Evolutionary conservation across 2,113 vertebrate genomes (phyloP).

Genomic region (Eudyptes chrysolophus): DNA sequence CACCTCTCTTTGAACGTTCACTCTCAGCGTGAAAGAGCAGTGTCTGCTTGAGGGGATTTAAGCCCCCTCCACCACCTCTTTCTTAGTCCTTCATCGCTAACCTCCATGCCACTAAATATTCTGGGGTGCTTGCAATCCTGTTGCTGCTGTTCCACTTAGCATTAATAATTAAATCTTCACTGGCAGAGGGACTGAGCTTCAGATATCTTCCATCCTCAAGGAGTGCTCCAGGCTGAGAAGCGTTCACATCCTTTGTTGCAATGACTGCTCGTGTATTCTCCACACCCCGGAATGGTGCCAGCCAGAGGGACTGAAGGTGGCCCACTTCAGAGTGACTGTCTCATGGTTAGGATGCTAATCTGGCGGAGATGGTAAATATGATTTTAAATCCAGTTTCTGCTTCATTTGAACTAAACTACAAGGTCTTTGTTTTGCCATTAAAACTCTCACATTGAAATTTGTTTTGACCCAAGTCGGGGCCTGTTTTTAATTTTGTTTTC

Average conservation of each 20-base stretch:
- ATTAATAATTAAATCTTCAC: conserved; percentile 47
- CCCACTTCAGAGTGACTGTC: not conserved
- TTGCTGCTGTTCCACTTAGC: conserved; percentile 35
- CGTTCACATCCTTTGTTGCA: not conserved
- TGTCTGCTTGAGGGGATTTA: not conserved
- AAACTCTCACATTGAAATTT: not conserved
- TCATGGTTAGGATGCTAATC: not conserved
- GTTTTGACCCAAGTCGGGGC: not conserved
- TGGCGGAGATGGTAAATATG: not conserved
- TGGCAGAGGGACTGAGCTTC: not conserved
- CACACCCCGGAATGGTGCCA: not conserved
- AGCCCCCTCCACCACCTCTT: not conserved
- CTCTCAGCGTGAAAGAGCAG: not conserved
- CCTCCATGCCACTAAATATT: not conserved
- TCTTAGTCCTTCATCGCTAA: not conserved
- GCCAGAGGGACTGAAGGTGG: not conserved
- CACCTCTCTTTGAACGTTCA: not conserved
- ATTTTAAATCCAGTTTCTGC: conserved; percentile 16
- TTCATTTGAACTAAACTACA: not conserved
- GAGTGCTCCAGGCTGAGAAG: not conserved
- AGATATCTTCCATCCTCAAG: not conserved
- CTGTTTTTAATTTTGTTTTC: not conserved
- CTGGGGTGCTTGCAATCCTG: conserved; percentile 14
- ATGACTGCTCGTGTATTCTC: not conserved
- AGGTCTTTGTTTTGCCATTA: not conserved